Percentiles rank a stretch among this genome's conserved stretches.
phyloP scores from a whole-genome alignment of 92 coral and sea anemone species.

The Epizoanthus fatuus region DNA sequence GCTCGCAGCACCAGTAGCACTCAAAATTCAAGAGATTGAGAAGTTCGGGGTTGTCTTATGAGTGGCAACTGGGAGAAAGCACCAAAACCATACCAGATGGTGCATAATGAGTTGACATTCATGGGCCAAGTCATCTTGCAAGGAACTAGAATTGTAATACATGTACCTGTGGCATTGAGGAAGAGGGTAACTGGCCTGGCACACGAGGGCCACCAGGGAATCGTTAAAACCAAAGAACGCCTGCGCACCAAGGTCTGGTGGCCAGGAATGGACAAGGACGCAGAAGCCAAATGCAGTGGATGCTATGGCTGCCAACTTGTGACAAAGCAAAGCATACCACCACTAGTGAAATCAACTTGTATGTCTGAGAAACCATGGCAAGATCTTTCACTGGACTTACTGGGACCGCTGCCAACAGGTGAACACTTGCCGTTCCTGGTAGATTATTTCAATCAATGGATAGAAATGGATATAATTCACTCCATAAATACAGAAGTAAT shows the following conservation, averaged over 20 bases:
- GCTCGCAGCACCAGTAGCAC: slow-evolving; percentile 65
- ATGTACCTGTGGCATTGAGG: neutral
- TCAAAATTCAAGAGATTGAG: slow-evolving; percentile 47
- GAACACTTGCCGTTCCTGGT: slow-evolving; percentile 38
- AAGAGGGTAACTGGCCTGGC: no score
- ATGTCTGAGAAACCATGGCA: slow-evolving; percentile 33
- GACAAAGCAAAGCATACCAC: neutral
- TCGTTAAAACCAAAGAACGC: neutral
- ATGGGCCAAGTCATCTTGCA: slow-evolving; percentile 56
- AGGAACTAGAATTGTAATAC: slow-evolving; percentile 26
- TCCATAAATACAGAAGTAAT: slow-evolving; percentile 11
- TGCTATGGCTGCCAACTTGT: neutral
- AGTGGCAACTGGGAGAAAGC: slow-evolving; percentile 68
- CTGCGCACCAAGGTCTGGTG: neutral
- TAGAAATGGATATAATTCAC: slow-evolving; percentile 24
- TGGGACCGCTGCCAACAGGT: slow-evolving; percentile 24
- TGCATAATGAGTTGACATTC: slow-evolving; percentile 51
- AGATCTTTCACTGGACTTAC: slow-evolving; percentile 17
- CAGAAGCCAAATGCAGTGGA: neutral
- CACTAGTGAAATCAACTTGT: slow-evolving; percentile 25
- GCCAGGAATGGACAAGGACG: neutral
- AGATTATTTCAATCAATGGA: slow-evolving; percentile 40
- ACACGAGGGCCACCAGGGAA: neutral
- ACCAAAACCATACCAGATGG: slow-evolving; percentile 51
- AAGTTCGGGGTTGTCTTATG: slow-evolving; percentile 27